Conservation (phyloP, 1,140 invertebrate genomes). For the Philaenus spumarius region DNA sequence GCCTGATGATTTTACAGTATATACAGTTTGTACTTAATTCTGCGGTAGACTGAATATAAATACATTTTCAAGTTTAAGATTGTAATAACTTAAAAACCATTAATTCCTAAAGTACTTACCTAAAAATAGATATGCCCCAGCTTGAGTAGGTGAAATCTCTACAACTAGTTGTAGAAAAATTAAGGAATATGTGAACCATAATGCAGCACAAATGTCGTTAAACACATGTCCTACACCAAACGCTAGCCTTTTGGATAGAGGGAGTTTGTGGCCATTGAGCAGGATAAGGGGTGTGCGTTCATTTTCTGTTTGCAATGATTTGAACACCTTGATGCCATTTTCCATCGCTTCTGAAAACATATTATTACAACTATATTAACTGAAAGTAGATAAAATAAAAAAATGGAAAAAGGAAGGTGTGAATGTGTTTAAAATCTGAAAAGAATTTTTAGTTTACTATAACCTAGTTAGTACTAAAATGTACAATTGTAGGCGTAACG, state of each 20-base stretch:
- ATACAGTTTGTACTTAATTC: no score
- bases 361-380: no score
- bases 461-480: no score
- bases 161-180: constrained; percentile 78
- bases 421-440: no score
- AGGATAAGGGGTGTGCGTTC: not conserved
- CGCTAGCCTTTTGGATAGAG: constrained; percentile 46
- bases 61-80: no score
- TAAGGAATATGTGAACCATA: constrained; percentile 92
- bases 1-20: no score
- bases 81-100: no score
- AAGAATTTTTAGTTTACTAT: no score
- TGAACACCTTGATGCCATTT: constrained; percentile 10
- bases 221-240: constrained; percentile 82
- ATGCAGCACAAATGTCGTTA: constrained; percentile 84
- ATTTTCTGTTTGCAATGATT: not conserved
- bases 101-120: constrained; percentile 47
- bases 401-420: no score
- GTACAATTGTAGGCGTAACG: no score
- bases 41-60: no score
- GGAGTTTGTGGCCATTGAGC: not conserved
- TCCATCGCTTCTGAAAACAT: constrained; percentile 6
- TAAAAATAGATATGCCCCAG: constrained; percentile 70
- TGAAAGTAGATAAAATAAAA: no score
- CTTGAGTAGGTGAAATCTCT: constrained; percentile 58